Base-by-base conservation (phyloP, 2,797 vertebrate species). In the Hoplostethus mediterraneus region DNA sequence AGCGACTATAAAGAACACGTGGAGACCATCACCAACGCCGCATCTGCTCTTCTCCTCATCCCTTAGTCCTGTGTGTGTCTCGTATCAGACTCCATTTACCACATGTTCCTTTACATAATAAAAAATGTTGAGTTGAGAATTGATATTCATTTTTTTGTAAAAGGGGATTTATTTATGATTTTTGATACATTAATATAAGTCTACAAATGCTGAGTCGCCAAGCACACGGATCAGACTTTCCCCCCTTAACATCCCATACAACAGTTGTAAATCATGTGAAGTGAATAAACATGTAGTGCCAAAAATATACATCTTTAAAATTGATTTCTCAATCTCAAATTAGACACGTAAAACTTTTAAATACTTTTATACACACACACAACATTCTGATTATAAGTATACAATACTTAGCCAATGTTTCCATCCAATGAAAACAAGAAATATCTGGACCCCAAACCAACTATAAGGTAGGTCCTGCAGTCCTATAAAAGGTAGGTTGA, bases 11-110 rank as follows among this genome's bases (percentile, higher is more conserved):
- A 96, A 84, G 95, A 94, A 17, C 92, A 97, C 47, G 95, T 97
- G 45, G 96, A 96, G 89, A 95, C 94, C 0, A 75, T 97, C 86
- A 96, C 95, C 47, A 91, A 89, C 0, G 96, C 96, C 0, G 93
- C 97, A 9, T 96, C 97, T 12, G 94, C 97, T 0, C 87, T 99
- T 14, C 95, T 99, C 28, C 96, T 99, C 75, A 92, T 99, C 67
- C 97, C 98, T 5, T 98, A 85, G 42, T 7, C 42, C 45, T 49
- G 44, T 0, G 12, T 38, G 2, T 10, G 16, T 36, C 49, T 13
- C 17, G 5, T 12, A n/a, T 33, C 2, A 31, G 28, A 59, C 6
- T 28, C 13, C 33, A 13, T 4, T 0, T 11, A 4, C 3, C 12
- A 25, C 4, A 7, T 47, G 57, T 16, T n/a, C n/a, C 16, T 72